Conservation (phyloP, 2,888 invertebrate species). For the Toxonevra muliebris region DNA sequence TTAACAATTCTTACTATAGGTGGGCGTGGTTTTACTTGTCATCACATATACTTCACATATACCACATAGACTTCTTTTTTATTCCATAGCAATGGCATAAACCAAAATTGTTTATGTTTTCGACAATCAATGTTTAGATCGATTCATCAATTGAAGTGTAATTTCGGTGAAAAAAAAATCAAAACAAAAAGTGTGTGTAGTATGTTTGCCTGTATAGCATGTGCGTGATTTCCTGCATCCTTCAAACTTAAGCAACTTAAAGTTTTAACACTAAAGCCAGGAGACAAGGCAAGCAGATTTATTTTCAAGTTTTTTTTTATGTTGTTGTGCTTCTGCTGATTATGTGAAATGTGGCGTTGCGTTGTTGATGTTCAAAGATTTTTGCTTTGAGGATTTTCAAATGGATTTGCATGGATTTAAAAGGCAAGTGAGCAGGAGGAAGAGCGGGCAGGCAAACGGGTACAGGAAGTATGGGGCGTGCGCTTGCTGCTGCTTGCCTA, state of each 20-base stretch:
- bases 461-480: neutral
- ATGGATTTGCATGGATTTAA: slow-evolving; percentile 35
- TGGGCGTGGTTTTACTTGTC: too few species aligned
- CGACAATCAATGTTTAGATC: too few species aligned
- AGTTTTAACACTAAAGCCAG: too few species aligned
- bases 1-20: too few species aligned
- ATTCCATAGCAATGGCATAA: too few species aligned
- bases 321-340: too few species aligned
- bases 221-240: neutral
- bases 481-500: neutral
- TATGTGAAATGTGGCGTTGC: neutral
- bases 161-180: slow-evolving; percentile 1
- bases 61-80: too few species aligned
- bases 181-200: neutral
- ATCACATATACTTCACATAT: too few species aligned
- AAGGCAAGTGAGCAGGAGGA: neutral
- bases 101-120: too few species aligned
- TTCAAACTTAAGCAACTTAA: neutral
- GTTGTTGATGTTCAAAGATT: slow-evolving; percentile 16
- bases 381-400: slow-evolving; percentile 31
- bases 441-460: neutral
- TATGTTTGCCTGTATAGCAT: neutral
- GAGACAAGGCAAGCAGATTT: too few species aligned
- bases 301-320: too few species aligned
- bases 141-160: slow-evolving; percentile 7